Conservation (phyloP, 2,888 invertebrate species). For the Pantelozetes paolii region DNA sequence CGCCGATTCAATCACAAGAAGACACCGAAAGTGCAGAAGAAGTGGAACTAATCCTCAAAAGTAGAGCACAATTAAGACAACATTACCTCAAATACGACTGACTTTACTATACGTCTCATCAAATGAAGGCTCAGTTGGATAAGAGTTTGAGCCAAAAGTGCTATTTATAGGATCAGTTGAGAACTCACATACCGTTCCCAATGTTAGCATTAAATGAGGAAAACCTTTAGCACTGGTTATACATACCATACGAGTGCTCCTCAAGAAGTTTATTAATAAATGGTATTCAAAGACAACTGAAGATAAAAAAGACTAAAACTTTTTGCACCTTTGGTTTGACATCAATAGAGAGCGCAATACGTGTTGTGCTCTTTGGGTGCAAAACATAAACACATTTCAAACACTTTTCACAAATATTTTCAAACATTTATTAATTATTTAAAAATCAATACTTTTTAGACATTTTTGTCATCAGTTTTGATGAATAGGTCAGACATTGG, state of each 20-base stretch:
- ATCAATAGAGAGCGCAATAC: background rate
- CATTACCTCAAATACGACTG: background rate
- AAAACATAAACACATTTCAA: background rate
- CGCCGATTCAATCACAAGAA: background rate
- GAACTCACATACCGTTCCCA: background rate
- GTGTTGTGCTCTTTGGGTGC: background rate
- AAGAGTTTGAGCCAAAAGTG: background rate
- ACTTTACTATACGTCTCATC: background rate
- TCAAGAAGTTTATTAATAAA: conserved; percentile 19
- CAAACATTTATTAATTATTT: too few species aligned
- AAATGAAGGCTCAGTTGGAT: conserved; percentile 6
- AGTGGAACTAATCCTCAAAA: background rate
- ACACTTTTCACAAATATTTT: background rate
- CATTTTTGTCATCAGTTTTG: background rate
- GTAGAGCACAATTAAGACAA: background rate
- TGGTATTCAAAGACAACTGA: too few species aligned
- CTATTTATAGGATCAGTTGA: conserved; percentile 3
- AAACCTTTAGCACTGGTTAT: background rate
- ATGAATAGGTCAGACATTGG: background rate
- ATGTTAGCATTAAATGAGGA: background rate
- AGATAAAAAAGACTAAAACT: too few species aligned
- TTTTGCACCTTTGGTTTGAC: background rate
- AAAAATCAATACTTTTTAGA: too few species aligned
- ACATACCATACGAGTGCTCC: too few species aligned
- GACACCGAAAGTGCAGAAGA: background rate